phyloP scores from a whole-genome alignment of 1,140 invertebrate genomes.

The Macrostomum lignano region DNA sequence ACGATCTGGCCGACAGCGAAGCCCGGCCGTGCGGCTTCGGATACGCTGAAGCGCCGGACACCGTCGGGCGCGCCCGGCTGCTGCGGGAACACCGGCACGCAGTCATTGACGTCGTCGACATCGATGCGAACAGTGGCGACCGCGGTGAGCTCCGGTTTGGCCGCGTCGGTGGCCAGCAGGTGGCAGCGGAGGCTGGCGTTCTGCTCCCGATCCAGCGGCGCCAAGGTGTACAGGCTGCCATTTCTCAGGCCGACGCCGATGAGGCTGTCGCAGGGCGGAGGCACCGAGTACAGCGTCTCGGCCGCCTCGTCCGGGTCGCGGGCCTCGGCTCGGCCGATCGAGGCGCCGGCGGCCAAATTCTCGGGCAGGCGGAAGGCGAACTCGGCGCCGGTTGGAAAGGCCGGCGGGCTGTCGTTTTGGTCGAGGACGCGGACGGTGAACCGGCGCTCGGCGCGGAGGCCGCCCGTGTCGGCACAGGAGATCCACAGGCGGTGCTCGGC shows the following conservation, averaged over 20 bases:
- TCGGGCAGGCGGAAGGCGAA: constrained; percentile 1
- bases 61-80: too few relatives aligned
- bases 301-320: background rate
- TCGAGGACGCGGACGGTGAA: too few relatives aligned
- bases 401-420: too few relatives aligned
- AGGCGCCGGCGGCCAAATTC: background rate
- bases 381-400: too few relatives aligned
- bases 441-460: too few relatives aligned
- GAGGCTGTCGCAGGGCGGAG: too few relatives aligned
- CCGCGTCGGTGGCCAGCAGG: constrained; percentile 60
- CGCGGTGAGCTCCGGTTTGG: constrained; percentile 32
- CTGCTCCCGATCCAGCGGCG: constrained; percentile 60
- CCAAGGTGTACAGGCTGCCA: constrained; percentile 34
- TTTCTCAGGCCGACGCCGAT: background rate
- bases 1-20: background rate
- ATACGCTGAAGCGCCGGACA: constrained; percentile 1
- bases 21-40: background rate
- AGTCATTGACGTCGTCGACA: background rate
- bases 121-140: background rate
- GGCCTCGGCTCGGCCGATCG: constrained; percentile 1
- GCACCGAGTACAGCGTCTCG: too few relatives aligned
- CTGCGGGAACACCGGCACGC: constrained; percentile 1
- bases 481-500: too few relatives aligned
- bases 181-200: constrained; percentile 44
- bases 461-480: too few relatives aligned